Evolutionary conservation across 2,113 vertebrate species (phyloP), one percentile per base, ranked within the genome.

Genomic region (Phrynocephalus versicolor): DNA sequence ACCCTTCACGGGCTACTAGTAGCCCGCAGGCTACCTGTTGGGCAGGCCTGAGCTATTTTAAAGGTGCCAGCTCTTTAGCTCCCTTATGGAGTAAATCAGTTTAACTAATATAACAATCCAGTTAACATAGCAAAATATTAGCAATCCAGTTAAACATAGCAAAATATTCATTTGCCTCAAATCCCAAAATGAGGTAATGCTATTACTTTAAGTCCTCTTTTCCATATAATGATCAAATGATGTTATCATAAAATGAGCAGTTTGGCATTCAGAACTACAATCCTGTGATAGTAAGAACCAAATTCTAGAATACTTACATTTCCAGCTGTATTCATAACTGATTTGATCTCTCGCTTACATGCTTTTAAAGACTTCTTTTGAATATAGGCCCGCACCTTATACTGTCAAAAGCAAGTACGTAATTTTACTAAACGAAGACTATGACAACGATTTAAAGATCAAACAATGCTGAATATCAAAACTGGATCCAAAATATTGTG

Each of bases 331-430:
- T 99, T 99, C 99, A 99, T 99, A 91, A 99, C 98, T 3, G 99
- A 99, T 83, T 99, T 99, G 93, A 99, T 99, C 93, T 99, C 99
- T 88, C 99, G 96, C 94, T 99, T 99, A 92, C 99, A 99, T 1
- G 99, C 98, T 93, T 99, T 99, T 74, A 99, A 94, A 30, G 99
- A 99, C 90, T 99, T 99, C 98, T 99, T 99, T 89, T 99, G 98
- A 65, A 99, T 98, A 90, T 99, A 99, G 10, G 98, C 98, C 94
- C 98, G 96, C 23, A 99, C 99, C 96, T 99, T 99, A 94, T 98
- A 99, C 99, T 99, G 95, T 70, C 88, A 87, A 79, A 88, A 57
- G 86, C 80, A 78, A 75, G 55, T 30, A 51, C 87, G 55, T 15
- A 37, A 71, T 25, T 33, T 85, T 21, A 74, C 74, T 51, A 81